Base-by-base conservation (phyloP, 2,888 invertebrate species). In the Melipona bicolor region DNA sequence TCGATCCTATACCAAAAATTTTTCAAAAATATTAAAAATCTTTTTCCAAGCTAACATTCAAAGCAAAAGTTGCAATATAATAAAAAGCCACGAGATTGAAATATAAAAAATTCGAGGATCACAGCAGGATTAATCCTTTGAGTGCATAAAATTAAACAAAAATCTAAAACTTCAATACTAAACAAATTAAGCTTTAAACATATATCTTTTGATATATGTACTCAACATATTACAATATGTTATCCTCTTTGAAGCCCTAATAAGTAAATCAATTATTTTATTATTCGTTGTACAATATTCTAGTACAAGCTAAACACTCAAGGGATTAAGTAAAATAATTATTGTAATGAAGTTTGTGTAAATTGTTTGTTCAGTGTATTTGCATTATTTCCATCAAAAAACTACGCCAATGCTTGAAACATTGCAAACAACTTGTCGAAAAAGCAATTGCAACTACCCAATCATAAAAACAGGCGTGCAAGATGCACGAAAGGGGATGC, bases 401-500 rank as follows among this genome's bases (percentile, higher is more conserved):
- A n/a, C 56, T 36, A 50, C 13, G 3, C 27, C 11, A 43, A 52
- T 49, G 19, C 27, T 3, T 52, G 49, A 24, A 64, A 43, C 56
- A 64, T 43, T 2, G 43, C 36, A 52, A 32, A 36, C 67, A 52
- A 59, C 15, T 49, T 27, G n/a, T 52, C 5, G 21, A 49, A 27
- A 36, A 21, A 36, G 24, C 32, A 54, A 50, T 67, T 54, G 43
- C 59, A 27, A 32, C 3, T 36, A 27, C n/a, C 54, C 24, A 77
- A 17, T 59, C 21, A 36, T 49, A 43, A 21, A n/a, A 52, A 21
- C 62, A 80, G 43, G 36, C 72, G 24, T 27, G 24, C 56, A 72
- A 61, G 50, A 83, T 83, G 79, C 79, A 79, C 24, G 68, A 32
- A 4, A 43, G 52, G 24, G 17, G 27, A 76, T 76, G 72, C 79